Evolutionary conservation across 2,888 invertebrate species (phyloP).

Genomic region (Hemistola chrysoprasaria): DNA sequence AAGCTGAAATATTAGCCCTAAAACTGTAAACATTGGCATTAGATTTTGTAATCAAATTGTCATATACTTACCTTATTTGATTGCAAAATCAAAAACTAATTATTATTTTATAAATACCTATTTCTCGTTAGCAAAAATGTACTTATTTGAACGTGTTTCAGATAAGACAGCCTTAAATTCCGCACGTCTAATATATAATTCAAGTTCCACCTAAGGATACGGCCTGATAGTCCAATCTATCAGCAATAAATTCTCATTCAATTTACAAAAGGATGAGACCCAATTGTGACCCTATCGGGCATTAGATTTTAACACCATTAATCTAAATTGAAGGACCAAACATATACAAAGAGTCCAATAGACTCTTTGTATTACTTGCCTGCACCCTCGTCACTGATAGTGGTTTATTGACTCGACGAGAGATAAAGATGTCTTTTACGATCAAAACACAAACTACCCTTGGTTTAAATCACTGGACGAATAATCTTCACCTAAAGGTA

Average conservation of each 20-base stretch:
- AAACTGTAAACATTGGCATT: no score
- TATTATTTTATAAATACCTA: no score
- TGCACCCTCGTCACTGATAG: slow-evolving; percentile 24
- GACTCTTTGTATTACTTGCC: slow-evolving; percentile 27
- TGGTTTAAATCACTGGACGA: no score
- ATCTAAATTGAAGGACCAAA: slow-evolving; percentile 41
- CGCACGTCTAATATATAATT: slow-evolving; percentile 1
- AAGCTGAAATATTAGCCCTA: no score
- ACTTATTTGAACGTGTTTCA: no score
- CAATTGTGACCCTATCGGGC: slow-evolving; percentile 29
- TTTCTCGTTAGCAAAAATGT: no score
- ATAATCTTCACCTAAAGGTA: no score
- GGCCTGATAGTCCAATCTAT: slow-evolving; percentile 21
- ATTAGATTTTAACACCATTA: slow-evolving; percentile 46
- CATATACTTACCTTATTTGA: no score
- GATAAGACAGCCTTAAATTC: neutral
- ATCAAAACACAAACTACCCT: slow-evolving; percentile 1
- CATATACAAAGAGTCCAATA: slow-evolving; percentile 29
- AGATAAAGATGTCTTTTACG: slow-evolving; percentile 4
- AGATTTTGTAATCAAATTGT: no score
- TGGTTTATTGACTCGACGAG: slow-evolving; percentile 8
- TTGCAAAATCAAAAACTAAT: no score
- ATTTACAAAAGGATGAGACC: slow-evolving; percentile 35
- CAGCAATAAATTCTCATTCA: slow-evolving; percentile 35
- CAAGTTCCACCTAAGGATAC: slow-evolving; percentile 3